Evolutionary conservation across 2,797 vertebrate species (phyloP), one percentile per base, ranked within the genome.

Genomic region (Percopsis omiscomaycus): DNA sequence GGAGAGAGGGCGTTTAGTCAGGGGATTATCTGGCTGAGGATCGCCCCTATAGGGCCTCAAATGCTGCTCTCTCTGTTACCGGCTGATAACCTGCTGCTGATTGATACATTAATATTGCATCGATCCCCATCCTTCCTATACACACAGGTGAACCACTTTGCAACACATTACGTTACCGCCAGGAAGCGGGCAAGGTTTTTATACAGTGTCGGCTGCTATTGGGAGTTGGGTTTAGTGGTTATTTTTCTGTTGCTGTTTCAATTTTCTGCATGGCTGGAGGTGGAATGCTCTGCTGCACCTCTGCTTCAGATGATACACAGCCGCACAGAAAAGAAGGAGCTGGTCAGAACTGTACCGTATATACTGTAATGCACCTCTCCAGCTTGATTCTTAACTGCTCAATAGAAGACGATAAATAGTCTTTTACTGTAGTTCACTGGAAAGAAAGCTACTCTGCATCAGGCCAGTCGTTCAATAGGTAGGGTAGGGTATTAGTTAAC

Each of bases 51-150:
- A 68, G 55, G 51, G 55, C 12, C 68, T 57, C 16, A 48, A 49
- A 4, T 61, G 68, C 73, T 73, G 67, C 66, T 81, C 61, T 84
- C 62, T 71, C 55, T 64, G 76, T 73, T 68, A 54, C 67, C 69
- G 69, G 75, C 71, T 77, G 72, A 84, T 84, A 80, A 80, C 73
- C 50, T 69, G 68, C 54, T 79, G 77, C 64, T 83, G 89, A 90
- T 88, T 89, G 85, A 82, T 81, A 78, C 81, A 89, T 91, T 79
- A 81, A 89, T 89, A 86, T 85, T 87, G 51, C 77, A 88, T 86
- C 71, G n/a, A 12, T n/a, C 30, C n/a, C 10, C 2, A 59, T 66
- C 54, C 62, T 64, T 70, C 52, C 67, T 61, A 54, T 3, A 29
- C 59, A 68, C 61, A 53, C 3, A 6, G 37, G 48, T 46, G 3